Evolutionary conservation across 2,888 invertebrate genomes (phyloP).

Genomic region (Cryptosula pallasiana): DNA sequence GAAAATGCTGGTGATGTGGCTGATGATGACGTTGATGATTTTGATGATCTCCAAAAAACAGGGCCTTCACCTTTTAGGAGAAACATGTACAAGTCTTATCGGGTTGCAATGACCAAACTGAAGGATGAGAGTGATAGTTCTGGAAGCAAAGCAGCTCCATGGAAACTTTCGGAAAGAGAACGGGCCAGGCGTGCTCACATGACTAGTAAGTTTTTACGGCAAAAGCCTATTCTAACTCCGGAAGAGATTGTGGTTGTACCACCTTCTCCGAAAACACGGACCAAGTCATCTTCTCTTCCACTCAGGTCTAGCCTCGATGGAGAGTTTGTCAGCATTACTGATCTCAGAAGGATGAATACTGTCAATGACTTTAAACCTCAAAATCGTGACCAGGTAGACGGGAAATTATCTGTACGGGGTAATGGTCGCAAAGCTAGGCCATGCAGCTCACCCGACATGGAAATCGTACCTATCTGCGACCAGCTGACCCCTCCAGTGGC

Average conservation of each 20-base stretch:
- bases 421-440: not conserved
- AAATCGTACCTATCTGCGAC: not conserved
- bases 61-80: not conserved
- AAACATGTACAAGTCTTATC: not conserved
- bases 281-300: not conserved
- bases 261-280: not conserved
- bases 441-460: constrained; percentile 1
- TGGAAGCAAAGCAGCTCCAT: not conserved
- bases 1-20: not conserved
- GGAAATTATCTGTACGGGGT: not conserved
- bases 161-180: not conserved
- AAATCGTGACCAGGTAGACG: not conserved
- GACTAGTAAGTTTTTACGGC: not conserved
- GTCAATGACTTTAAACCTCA: not conserved
- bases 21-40: not conserved
- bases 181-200: not conserved
- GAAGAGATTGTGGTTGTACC: not conserved
- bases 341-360: not conserved
- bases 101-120: constrained; percentile 19
- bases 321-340: constrained; percentile 20
- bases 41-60: not conserved
- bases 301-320: not conserved
- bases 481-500: not conserved
- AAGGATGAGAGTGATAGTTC: not conserved
- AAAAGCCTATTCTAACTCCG: not conserved